These are phyloP conservation scores for Cyanoderma ruficeps DNA, from an alignment of 2,113 vertebrate species.

Conservation along the genomic window DNA sequence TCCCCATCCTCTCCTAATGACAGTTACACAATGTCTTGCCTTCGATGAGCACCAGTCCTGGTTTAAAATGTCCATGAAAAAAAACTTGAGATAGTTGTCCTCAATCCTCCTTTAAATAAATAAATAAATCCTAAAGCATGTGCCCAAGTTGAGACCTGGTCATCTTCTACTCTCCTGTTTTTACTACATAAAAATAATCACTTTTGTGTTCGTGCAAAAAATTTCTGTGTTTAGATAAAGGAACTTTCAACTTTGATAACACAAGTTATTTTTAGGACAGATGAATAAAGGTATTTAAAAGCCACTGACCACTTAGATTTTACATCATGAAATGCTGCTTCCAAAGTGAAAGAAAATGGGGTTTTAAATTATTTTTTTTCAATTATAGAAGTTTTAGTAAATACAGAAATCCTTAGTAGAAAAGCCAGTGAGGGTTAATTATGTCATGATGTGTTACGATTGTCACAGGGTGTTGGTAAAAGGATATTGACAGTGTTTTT, in stretches of 20 bases:
- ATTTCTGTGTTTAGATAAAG: neutral
- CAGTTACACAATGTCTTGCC: neutral
- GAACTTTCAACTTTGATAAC: neutral
- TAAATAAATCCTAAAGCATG: neutral
- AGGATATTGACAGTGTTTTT: neutral
- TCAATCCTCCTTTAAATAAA: neutral
- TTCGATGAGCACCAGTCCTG: neutral
- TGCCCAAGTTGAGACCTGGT: neutral
- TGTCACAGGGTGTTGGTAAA: neutral
- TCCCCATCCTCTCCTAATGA: neutral
- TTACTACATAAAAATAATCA: neutral
- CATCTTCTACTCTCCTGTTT: neutral
- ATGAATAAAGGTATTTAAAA: neutral
- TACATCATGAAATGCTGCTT: neutral
- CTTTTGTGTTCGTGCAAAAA: neutral
- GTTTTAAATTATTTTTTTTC: accelerated
- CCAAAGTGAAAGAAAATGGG: neutral
- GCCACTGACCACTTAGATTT: neutral
- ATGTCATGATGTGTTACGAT: accelerated
- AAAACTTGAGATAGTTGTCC: accelerated
- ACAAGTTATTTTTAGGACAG: neutral
- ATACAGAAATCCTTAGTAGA: neutral
- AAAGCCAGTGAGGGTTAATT: neutral
- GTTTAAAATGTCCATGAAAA: neutral
- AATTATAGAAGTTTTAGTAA: neutral